phyloP scores from a whole-genome alignment of 2,888 invertebrate species.

The Pycnomerus fuliginosus region DNA sequence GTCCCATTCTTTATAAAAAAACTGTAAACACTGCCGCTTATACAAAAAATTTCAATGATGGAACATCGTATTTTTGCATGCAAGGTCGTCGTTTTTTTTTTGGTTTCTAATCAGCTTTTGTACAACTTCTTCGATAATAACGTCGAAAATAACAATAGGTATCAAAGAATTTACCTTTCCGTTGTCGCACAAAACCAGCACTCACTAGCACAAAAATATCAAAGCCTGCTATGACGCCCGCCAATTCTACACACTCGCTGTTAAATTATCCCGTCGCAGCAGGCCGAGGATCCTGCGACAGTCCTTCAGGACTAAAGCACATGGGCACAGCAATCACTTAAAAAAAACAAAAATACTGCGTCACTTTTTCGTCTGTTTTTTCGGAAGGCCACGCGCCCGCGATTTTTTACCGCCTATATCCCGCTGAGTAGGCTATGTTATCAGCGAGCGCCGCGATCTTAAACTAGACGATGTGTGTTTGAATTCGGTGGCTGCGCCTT shows the following conservation, averaged over 20 bases:
- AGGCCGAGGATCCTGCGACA: conserved; percentile 15
- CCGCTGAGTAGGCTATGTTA: conserved; percentile 18
- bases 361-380: conserved; percentile 8
- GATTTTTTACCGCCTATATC: conserved; percentile 8
- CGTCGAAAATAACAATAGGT: no score
- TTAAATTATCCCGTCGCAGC: conserved; percentile 11
- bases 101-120: no score
- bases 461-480: conserved; percentile 21
- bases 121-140: no score
- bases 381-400: conserved; percentile 5
- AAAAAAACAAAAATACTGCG: not conserved
- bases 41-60: no score
- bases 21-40: no score
- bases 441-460: conserved; percentile 20
- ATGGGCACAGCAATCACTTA: conserved; percentile 4
- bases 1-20: no score
- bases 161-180: no score
- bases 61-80: no score
- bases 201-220: no score
- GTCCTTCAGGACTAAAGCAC: conserved; percentile 12
- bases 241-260: conserved; percentile 3
- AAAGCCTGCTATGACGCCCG: conserved; percentile 7
- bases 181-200: no score
- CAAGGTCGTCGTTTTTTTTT: no score
- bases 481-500: conserved; percentile 26